phyloP scores from a whole-genome alignment of 2,797 vertebrate species.

The Sebastes paucispinis region DNA sequence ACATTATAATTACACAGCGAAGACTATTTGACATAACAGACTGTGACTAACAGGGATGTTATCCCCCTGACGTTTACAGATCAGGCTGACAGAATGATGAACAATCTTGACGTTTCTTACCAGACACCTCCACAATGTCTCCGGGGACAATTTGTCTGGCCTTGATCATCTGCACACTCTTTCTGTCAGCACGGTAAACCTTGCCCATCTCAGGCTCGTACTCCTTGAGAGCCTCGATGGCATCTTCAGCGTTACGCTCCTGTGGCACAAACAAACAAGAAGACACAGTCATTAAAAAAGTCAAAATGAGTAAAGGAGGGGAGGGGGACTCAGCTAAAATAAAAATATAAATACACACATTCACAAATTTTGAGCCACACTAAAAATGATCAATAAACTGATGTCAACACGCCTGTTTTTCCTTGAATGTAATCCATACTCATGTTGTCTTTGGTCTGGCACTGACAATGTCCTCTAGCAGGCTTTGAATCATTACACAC shows the following conservation, averaged over 20 bases:
- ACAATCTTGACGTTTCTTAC: conserved; percentile 75
- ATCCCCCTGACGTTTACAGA: neutral
- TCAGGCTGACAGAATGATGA: neutral
- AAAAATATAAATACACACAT: neutral
- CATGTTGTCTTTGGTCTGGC: conserved; percentile 33
- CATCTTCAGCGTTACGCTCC: conserved; percentile 84
- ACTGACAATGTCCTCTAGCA: conserved; percentile 15
- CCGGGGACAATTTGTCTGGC: conserved; percentile 93
- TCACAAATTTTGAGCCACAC: neutral
- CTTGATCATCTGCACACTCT: conserved; percentile 88
- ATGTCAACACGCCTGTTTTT: neutral
- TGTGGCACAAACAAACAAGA: conserved; percentile 50
- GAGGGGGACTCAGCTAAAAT: neutral
- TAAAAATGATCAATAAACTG: neutral
- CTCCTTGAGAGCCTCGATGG: conserved; percentile 87
- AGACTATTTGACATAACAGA: neutral
- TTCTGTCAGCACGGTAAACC: conserved; percentile 91
- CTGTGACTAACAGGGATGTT: neutral
- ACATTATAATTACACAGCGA: neutral
- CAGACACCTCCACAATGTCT: conserved; percentile 93
- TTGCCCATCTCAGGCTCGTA: conserved; percentile 90
- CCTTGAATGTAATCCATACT: conserved; percentile 13
- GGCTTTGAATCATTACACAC: conserved; percentile 25
- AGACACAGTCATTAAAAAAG: neutral
- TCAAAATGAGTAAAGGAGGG: neutral